Evolutionary conservation across 2,797 vertebrate genomes (phyloP), one percentile per base, ranked within the genome.

Genomic region (Parambassis ranga): DNA sequence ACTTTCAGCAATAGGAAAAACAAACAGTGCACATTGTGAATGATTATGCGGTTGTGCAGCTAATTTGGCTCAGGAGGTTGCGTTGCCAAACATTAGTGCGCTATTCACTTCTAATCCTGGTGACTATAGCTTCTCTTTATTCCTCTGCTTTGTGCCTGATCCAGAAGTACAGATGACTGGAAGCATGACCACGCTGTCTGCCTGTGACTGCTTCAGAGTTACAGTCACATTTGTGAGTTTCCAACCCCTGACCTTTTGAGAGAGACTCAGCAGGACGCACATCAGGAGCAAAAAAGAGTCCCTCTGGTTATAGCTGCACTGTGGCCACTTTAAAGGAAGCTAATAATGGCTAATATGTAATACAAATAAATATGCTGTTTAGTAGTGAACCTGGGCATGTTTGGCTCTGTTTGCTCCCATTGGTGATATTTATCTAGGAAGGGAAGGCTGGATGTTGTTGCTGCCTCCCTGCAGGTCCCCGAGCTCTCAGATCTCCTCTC

Each of bases 401-500:
- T 83, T 65, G 75, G 70, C 64, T 84, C 65, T 65, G 78, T 72
- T n/a, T 61, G 71, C 70, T 73, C 65, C 78, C 63, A 63, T 80
- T 72, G 86, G 81, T 79, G 84, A 86, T 91, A 87, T 88, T 85
- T 91, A 89, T 87, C 85, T 60, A 65, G 83, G 84, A 81, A 75
- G 49, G 75, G 68, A 71, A 80, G 74, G 79, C 82, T 81, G 83
- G 78, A 48, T 86, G 89, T 87, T 88, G 91, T 90, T 86, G 82
- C 82, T 83, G 83, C 78, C 81, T 89, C 85, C 56, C 85, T 56
- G 85, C 83, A 78, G 83, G 87, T 90, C 89, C 82, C 87, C 46
- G 67, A 79, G 84, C 87, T 85, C 82, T 90, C 85, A 89, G 88
- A 90, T 92, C 90, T 91, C 89, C 75, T 85, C 69, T 76, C 66